These are phyloP conservation scores for Meliscaeva auricollis DNA, from an alignment of 2,888 invertebrate species.

Conservation along the genomic window DNA sequence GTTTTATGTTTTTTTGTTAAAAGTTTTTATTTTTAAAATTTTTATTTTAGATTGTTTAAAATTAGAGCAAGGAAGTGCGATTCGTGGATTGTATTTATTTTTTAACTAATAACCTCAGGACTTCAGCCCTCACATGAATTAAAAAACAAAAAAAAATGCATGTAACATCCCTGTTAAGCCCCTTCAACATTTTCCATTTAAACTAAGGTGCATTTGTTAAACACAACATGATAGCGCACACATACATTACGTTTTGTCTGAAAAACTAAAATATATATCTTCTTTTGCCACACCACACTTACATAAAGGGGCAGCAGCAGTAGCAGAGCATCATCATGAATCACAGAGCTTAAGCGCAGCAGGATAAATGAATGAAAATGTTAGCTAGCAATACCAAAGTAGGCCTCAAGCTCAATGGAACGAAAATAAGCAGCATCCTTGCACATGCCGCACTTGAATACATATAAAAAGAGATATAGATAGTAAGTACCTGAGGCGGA, in stretches of 20 bases:
- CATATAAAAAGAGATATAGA: not conserved
- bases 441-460: slow-evolving; percentile 30
- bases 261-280: slow-evolving; percentile 59
- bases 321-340: slow-evolving; percentile 67
- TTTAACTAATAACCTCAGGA: not conserved
- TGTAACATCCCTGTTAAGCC: slow-evolving; percentile 8
- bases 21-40: too few relatives aligned
- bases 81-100: not conserved
- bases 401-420: slow-evolving; percentile 60
- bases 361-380: slow-evolving; percentile 70
- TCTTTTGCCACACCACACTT: slow-evolving; percentile 41
- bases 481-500: slow-evolving; percentile 49
- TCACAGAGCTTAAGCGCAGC: slow-evolving; percentile 69
- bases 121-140: not conserved
- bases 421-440: slow-evolving; percentile 58
- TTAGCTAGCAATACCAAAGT: slow-evolving; percentile 64
- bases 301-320: not conserved
- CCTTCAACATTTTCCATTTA: not conserved
- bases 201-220: slow-evolving; percentile 35
- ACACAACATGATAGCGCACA: slow-evolving; percentile 49
- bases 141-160: not conserved
- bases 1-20: too few relatives aligned
- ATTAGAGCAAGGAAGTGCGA: too few relatives aligned
- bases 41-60: too few relatives aligned
- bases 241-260: slow-evolving; percentile 42